phyloP scores from a whole-genome alignment of 2,797 vertebrate species.

The Lerista edwardsae region DNA sequence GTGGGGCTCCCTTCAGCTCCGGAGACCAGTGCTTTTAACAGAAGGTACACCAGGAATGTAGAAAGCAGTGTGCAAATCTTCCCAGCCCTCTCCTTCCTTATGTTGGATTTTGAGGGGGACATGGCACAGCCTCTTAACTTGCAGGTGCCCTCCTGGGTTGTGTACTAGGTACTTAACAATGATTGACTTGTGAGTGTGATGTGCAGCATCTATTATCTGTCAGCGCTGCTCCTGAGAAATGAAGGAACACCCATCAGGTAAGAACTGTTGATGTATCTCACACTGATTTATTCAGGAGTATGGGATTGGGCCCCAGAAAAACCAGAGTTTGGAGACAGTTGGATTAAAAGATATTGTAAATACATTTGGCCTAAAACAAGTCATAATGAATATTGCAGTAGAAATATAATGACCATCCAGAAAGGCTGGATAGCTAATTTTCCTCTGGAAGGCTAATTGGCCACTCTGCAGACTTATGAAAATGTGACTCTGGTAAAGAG shows the following conservation, averaged over 20 bases:
- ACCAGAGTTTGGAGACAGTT: background rate
- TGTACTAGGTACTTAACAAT: background rate
- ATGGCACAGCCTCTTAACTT: background rate
- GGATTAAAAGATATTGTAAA: background rate
- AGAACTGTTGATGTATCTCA: background rate
- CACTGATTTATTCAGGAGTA: background rate
- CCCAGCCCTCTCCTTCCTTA: background rate
- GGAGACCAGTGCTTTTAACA: too few species aligned
- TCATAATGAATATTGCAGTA: background rate
- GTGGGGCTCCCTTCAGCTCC: too few species aligned
- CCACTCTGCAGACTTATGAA: background rate
- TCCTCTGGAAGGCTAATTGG: background rate
- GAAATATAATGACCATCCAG: background rate
- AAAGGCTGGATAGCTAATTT: too few species aligned
- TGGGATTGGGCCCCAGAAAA: background rate
- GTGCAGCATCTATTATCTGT: background rate
- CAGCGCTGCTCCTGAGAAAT: background rate
- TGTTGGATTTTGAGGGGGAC: background rate
- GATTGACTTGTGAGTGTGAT: background rate
- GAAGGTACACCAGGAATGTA: background rate
- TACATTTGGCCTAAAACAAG: background rate
- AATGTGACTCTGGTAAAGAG: background rate
- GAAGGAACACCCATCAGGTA: background rate
- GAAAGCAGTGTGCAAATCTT: background rate
- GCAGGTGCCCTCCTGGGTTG: background rate